Base-by-base conservation (phyloP, 2,888 invertebrate genomes). In the Tetragnatha montana region DNA sequence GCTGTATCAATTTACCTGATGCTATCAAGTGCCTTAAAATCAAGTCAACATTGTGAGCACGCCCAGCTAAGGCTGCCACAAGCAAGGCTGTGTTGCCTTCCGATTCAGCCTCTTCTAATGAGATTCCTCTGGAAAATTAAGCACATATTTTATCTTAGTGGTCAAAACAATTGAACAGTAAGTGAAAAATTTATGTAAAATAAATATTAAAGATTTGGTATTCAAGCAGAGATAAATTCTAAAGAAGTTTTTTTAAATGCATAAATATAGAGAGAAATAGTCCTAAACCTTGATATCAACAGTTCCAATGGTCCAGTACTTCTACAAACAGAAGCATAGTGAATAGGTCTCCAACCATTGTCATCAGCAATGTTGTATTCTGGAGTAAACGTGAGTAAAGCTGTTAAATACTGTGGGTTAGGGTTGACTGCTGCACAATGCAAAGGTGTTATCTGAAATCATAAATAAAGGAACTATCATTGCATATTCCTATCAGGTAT, bases 341-440 rank as follows among this genome's bases (percentile, higher is more conserved):
- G 95, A 78, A 94, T 93, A 0, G 94, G 94, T 74, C 93, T 92
- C 91, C 94, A 93, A 60, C 93, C 93, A 69, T 93, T 92, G 71
- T 92, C 92, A 92, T 95, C 95, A 8, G 81, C 19, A 49, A 94
- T 91, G 91, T 94, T 93, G 90, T 93, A 93, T 83, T 94, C 94
- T 0, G 94, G 94, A 86, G 93, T 93, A 35, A 94, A 92, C 2
- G 92, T 91, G 60, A 94, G 91, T 84, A 95, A 92, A 4, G 93
- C 92, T 1, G 92, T 92, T 79, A 94, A 91, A 91, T 94, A 94
- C 75, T 93, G 93, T 1, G 93, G 92, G 92, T 94, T 94, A 6
- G 94, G 94, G 92, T 95, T 95, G 91, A 95, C 94, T 49, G 94
- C 94, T 17, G 95, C 94, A 92, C 94, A 94, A 92, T 95, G 95